phyloP scores from a whole-genome alignment of 2,888 invertebrate species.

The Anodontia alba region DNA sequence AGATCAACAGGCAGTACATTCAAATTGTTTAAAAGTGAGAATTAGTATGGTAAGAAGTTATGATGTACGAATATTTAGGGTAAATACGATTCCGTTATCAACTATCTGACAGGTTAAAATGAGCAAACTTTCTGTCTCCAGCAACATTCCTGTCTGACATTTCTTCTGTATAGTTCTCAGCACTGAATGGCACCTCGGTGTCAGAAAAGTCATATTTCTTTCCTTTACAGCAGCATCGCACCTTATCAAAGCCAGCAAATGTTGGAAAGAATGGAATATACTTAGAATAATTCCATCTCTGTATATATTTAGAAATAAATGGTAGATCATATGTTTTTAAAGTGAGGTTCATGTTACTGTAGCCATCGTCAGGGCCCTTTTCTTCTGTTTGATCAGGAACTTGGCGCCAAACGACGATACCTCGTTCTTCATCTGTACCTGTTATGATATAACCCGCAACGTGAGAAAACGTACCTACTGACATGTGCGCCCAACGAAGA shows the following conservation, averaged over 20 bases:
- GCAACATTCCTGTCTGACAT: neutral
- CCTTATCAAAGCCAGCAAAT: conserved; percentile 21
- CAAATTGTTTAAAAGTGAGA: no score
- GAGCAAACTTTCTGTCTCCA: neutral
- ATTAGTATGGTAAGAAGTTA: no score
- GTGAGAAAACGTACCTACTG: no score
- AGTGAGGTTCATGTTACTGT: conserved; percentile 27
- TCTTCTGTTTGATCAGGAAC: conserved; percentile 33
- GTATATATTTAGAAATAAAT: conserved; percentile 50
- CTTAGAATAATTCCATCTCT: conserved; percentile 42
- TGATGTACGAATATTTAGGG: no score
- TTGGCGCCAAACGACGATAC: conserved; percentile 62
- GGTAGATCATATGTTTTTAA: conserved; percentile 64
- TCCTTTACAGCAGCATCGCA: no score
- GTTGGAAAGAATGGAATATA: conserved; percentile 59
- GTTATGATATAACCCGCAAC: neutral
- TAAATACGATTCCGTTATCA: no score
- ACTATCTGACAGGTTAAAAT: no score
- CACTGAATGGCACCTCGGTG: no score
- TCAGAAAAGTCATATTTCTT: no score
- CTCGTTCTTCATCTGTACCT: conserved; percentile 64
- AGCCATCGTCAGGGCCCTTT: neutral
- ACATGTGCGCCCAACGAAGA: no score
- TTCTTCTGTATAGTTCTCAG: no score
- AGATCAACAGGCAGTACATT: no score